These are phyloP conservation scores for Phymorhynchus buccinoides DNA, from an alignment of 1,140 invertebrate genomes.

Conservation along the genomic window DNA sequence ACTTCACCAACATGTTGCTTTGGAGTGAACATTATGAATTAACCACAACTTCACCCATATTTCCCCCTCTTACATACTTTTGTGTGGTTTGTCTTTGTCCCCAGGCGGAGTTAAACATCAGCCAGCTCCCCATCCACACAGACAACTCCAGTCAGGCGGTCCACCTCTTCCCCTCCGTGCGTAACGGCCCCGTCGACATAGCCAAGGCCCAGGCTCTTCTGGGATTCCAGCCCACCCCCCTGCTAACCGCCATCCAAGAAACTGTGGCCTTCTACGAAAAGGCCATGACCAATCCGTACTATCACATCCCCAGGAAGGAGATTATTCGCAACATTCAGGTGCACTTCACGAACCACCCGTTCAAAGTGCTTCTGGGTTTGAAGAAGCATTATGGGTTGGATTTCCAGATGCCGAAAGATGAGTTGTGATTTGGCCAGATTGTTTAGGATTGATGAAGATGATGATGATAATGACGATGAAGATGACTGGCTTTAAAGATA, in stretches of 20 bases:
- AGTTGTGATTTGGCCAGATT: constrained; percentile 49
- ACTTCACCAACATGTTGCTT: too few relatives aligned
- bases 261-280: constrained; percentile 73
- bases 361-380: constrained; percentile 54
- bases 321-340: constrained; percentile 59
- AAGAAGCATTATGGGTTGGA: constrained; percentile 52
- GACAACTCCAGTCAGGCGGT: constrained; percentile 60
- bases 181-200: constrained; percentile 71
- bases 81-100: too few relatives aligned
- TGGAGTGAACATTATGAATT: too few relatives aligned
- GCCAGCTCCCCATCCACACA: constrained; percentile 52
- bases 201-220: constrained; percentile 69
- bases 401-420: constrained; percentile 51
- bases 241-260: constrained; percentile 64
- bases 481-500: too few relatives aligned
- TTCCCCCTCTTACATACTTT: too few relatives aligned
- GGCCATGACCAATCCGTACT: constrained; percentile 52
- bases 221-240: constrained; percentile 71
- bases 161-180: constrained; percentile 74
- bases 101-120: constrained; percentile 53
- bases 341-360: constrained; percentile 55
- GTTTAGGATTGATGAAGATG: too few relatives aligned
- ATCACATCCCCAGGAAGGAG: constrained; percentile 50
- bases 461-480: too few relatives aligned
- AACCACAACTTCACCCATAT: too few relatives aligned